These are phyloP conservation scores for Dipus sagitta DNA, from an alignment of 2,797 vertebrate genomes.

Conservation along the genomic window DNA sequence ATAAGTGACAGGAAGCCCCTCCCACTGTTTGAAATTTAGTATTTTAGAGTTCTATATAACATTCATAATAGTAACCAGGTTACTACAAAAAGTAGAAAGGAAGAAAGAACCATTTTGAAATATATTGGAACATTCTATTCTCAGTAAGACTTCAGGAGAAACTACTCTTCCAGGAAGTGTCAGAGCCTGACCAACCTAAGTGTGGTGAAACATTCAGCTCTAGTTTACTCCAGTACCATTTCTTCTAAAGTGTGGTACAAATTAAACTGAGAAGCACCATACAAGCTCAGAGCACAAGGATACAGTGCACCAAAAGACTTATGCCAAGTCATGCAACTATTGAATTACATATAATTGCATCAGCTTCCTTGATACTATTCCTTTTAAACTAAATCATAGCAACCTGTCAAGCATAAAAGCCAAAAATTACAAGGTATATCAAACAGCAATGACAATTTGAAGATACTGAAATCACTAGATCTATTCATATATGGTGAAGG, in stretches of 20 bases:
- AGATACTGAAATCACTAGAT: not conserved
- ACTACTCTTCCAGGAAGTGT: not conserved
- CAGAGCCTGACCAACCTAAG: not conserved
- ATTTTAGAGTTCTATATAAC: not conserved
- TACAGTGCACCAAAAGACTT: not conserved
- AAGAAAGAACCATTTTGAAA: not conserved
- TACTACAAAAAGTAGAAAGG: not conserved
- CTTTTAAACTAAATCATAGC: no score
- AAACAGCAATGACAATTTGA: not conserved
- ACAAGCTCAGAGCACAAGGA: not conserved
- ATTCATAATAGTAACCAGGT: not conserved
- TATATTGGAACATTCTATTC: not conserved
- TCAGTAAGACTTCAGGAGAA: not conserved
- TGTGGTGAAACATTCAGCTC: not conserved
- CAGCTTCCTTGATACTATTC: rapidly evolving
- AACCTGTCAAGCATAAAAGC: not conserved
- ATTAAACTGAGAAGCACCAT: not conserved
- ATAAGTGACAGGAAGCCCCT: not conserved
- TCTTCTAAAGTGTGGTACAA: rapidly evolving
- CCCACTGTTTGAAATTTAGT: not conserved
- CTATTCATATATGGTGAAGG: not conserved
- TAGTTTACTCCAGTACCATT: not conserved
- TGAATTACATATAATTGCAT: not conserved
- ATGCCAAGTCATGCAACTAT: not conserved
- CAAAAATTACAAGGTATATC: not conserved